Conservation (phyloP, 2,797 vertebrate genomes). For the Sebastes cheni region DNA sequence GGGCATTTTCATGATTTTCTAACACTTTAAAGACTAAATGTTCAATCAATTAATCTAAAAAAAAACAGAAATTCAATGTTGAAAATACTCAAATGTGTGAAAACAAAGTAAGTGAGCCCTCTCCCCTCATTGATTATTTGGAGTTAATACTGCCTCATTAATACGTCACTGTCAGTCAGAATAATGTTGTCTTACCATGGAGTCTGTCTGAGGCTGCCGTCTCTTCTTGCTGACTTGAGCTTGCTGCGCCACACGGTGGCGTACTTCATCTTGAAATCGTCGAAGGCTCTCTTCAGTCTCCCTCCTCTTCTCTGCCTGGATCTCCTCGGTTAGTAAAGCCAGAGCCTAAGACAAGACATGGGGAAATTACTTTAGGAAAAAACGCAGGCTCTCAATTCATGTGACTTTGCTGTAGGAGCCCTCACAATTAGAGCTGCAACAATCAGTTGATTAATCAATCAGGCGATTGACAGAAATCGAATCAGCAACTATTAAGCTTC, state of each 20-base stretch:
- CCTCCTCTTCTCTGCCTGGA: conserved; percentile 76
- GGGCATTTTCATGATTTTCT: background rate
- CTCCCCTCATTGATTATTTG: background rate
- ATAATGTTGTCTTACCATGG: conserved; percentile 1
- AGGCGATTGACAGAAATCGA: background rate
- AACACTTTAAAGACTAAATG: too few relatives aligned
- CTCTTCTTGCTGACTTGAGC: conserved; percentile 72
- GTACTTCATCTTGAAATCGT: conserved; percentile 88
- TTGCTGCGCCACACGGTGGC: conserved; percentile 86
- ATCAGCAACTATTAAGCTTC: background rate
- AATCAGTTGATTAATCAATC: background rate
- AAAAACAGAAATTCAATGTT: background rate
- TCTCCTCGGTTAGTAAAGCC: conserved; percentile 83
- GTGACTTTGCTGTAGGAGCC: background rate
- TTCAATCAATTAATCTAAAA: too few relatives aligned
- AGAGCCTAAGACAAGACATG: conserved; percentile 70
- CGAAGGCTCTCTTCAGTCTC: conserved; percentile 83
- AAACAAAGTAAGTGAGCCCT: background rate
- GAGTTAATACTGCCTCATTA: background rate
- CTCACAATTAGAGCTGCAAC: background rate
- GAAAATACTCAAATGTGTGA: background rate
- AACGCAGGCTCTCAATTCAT: background rate
- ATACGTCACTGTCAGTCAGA: background rate
- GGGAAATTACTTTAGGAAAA: background rate
- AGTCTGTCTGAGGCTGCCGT: conserved; percentile 75